phyloP scores from a whole-genome alignment of 1,140 invertebrate genomes.

The Propsilocerus akamusi region DNA sequence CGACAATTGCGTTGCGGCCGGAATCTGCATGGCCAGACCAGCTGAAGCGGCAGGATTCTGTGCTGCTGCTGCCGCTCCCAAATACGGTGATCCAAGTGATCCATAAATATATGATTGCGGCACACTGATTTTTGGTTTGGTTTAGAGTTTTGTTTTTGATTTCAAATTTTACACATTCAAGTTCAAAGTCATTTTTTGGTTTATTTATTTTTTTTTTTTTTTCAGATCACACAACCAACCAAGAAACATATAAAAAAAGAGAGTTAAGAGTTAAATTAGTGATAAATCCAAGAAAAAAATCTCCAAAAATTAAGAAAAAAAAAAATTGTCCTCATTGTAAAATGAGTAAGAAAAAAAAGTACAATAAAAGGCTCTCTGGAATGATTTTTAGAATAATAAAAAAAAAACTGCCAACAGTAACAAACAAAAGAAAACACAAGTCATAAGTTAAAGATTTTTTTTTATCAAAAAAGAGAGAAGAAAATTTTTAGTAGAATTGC shows the following conservation, averaged over 20 bases:
- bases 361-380: not conserved
- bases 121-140: constrained; percentile 46
- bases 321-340: not conserved
- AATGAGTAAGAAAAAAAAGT: not conserved
- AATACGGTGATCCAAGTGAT: constrained; percentile 33
- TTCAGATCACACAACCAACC: constrained; percentile 3
- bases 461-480: not conserved
- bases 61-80: constrained; percentile 33
- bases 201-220: not conserved
- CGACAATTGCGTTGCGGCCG: constrained; percentile 35
- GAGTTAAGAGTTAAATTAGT: constrained; percentile 4
- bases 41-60: constrained; percentile 28
- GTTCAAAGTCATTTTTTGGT: not conserved
- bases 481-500: not conserved
- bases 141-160: not conserved
- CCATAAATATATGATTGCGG: constrained; percentile 58
- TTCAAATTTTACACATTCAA: constrained; percentile 2
- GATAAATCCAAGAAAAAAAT: not conserved
- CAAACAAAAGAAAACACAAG: not conserved
- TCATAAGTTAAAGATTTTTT: not conserved
- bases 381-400: not conserved
- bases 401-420: too few species aligned
- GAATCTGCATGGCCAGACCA: constrained; percentile 36
- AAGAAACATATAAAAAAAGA: constrained; percentile 2
- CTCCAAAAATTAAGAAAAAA: not conserved